A percentile compares a stretch with the other conserved stretches of the same genome.
Evolutionary conservation across 2,113 vertebrate species (phyloP).

Genomic region (Entomyzon cyanotis): DNA sequence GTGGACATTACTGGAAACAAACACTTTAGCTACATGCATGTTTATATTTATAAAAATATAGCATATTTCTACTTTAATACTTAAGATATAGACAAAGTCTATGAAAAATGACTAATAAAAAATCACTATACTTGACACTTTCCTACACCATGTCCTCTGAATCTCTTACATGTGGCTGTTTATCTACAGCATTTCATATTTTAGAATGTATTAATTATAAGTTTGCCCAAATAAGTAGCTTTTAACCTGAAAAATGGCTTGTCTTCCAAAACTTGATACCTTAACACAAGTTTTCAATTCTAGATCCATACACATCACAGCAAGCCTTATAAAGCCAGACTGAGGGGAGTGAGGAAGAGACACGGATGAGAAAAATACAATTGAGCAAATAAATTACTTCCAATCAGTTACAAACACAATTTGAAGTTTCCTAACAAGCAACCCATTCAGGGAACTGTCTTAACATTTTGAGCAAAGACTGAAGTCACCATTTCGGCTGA

Average conservation of each 20-base stretch:
- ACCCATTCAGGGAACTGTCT: background rate
- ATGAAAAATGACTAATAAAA: background rate
- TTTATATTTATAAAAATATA: background rate
- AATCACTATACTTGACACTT: background rate
- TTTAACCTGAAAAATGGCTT: background rate
- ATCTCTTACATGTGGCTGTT: background rate
- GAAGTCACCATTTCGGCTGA: background rate
- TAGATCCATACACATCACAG: fast-evolving
- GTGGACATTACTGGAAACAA: background rate
- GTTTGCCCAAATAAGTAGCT: background rate
- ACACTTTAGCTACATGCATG: background rate
- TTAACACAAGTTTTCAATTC: background rate
- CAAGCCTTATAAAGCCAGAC: fast-evolving
- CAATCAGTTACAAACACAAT: background rate
- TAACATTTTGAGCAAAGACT: background rate
- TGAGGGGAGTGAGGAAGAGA: background rate
- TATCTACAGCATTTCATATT: background rate
- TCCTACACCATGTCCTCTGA: background rate
- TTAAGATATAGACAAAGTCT: background rate
- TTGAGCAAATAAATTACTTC: background rate
- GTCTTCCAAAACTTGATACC: background rate
- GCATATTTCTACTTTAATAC: background rate
- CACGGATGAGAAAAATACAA: background rate
- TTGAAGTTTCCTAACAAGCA: background rate
- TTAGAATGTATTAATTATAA: background rate